A percentile compares a stretch with the other conserved stretches of the same genome.
These are phyloP conservation scores for Campylorhamphus procurvoides DNA, from an alignment of 2,113 vertebrate genomes.

Conservation along the genomic window DNA sequence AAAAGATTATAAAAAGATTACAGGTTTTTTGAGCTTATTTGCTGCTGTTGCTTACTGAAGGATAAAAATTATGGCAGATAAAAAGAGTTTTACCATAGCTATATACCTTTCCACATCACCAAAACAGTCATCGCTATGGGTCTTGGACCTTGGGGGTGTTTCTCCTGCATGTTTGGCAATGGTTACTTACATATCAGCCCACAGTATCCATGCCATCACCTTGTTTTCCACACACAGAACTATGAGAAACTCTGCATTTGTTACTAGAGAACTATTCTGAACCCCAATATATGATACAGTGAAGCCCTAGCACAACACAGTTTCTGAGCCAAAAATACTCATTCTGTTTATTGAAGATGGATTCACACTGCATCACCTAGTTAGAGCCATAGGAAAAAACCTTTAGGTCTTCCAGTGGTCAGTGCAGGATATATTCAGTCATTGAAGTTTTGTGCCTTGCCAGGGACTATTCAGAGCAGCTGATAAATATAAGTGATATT, in stretches of 20 bases:
- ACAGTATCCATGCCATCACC: background rate
- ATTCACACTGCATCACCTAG: background rate
- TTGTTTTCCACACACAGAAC: background rate
- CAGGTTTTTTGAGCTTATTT: background rate
- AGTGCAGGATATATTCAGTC: background rate
- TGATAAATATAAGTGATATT: background rate
- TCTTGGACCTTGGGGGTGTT: background rate
- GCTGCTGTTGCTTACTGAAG: background rate
- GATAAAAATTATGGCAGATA: background rate
- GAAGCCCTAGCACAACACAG: background rate
- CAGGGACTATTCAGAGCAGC: background rate
- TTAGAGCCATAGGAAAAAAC: background rate
- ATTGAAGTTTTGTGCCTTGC: background rate
- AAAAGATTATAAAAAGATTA: background rate
- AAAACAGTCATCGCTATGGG: background rate
- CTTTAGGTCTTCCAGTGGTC: background rate
- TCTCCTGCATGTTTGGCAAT: background rate
- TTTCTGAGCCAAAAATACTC: background rate
- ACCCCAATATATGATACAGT: background rate
- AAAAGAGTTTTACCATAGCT: background rate
- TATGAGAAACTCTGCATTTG: background rate
- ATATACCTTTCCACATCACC: background rate
- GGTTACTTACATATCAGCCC: background rate
- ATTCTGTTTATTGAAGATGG: background rate
- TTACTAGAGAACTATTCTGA: background rate